Base-by-base conservation (phyloP, 2,888 invertebrate species). In the Seira sanloemensis region DNA sequence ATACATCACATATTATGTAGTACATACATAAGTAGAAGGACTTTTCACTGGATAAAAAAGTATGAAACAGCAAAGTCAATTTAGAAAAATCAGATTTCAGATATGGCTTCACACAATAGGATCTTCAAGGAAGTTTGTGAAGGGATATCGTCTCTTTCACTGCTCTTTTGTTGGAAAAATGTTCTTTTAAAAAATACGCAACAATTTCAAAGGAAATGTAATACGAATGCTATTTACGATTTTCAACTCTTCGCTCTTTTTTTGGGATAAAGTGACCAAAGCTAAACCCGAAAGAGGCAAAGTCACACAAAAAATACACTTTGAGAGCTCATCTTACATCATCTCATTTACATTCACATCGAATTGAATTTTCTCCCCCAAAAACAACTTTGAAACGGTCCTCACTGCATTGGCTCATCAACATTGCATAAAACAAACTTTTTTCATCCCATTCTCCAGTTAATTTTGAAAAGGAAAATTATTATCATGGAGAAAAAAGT, bases 401-500 rank as follows among this genome's bases (percentile, higher is more conserved):
- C n/a, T n/a, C n/a, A n/a, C n/a, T n/a, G 37, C 37, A 37, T 37
- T 37, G 37, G 37, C 37, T 37, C 37, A 37, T 37, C 37, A 37
- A 37, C 37, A 37, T 37, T 37, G 37, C 37, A 37, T 37, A 37
- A 37, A 37, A 37, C 37, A 37, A 37, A 37, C 37, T 37, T 37
- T 37, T 37, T 37, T 37, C 37, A 37, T 37, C 37, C 37, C 37
- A 37, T 37, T 37, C 37, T 37, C 37, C 12, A 37, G 37, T 37
- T 37, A 37, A 37, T 37, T 37, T 37, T 37, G n/a, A n/a, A n/a
- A 37, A 12, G 37, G 37, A 37, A 37, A 37, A 37, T n/a, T n/a
- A n/a, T n/a, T n/a, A n/a, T n/a, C 4, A 37, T 37, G 37, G 12
- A 37, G 66, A 58, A 73, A 73, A 78, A 79, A 58, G 26, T 81